Evolutionary conservation across 2,888 invertebrate genomes (phyloP), one percentile per base, ranked within the genome.

Genomic region (Drosophila nigritarsus): DNA sequence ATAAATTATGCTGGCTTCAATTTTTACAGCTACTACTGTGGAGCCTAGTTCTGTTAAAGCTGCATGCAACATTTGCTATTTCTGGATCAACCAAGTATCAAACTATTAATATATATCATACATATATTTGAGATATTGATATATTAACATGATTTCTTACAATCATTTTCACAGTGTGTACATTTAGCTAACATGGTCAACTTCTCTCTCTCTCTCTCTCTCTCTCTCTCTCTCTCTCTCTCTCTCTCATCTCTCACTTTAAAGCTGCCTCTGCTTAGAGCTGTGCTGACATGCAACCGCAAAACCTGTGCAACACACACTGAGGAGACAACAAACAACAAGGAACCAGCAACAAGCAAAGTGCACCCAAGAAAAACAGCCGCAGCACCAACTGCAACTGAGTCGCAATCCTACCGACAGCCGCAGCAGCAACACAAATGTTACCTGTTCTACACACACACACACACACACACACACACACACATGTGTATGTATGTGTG

Each of bases 261-360:
- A 18, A 24, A 27, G 30, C 36, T 36, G 20, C 6, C 13, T 13
- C 42, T 38, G 27, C 9, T 49, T 18, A 5, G 29, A 13, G 13
- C 32, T 32, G 60, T 18, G 64, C 51, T 30, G 58, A 54, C 71
- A 42, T 66, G 68, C 74, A 65, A 78, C 74, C 74, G 58, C 78
- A 78, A 69, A 68, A 73, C 73, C 73, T 58, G 72, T 75, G 78
- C 75, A 77, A 49, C 75, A 76, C 58, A 60, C 51, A 45, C 36
- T 55, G 50, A 61, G 30, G n/a, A 53, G 29, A 38, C 71, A 65
- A 38, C 50, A 65, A n/a, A 11, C 67, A 55, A 36, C 29, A 61
- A n/a, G 20, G 18, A 56, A 40, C 9, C 9, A 27, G 34, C 29
- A 55, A 20, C 30, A 20, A 50, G 29, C 29, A 55, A 29, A n/a